Evolutionary conservation across 2,888 invertebrate species (phyloP), one percentile per base, ranked within the genome.

Genomic region (Glyphotaelius pellucidus): DNA sequence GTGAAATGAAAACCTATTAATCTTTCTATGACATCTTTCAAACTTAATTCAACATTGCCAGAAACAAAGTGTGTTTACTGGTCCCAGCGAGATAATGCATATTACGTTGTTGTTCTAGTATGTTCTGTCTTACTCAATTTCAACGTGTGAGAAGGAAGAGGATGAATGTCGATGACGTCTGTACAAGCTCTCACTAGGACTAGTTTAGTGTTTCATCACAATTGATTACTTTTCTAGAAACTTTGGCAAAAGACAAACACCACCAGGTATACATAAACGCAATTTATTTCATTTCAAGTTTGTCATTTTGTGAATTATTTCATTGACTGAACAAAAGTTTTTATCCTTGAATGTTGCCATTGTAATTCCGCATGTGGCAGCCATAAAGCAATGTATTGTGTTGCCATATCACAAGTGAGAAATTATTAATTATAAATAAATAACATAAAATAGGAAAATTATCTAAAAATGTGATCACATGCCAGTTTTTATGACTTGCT

Each of bases 401-500:
- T 90, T 85, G 90, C 90, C 90, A 90, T 90, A 90, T 52, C 67
- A 38, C 90, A 84, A 90, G 90, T 90, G 90, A 90, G 90, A 90
- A 83, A 79, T 80, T 52, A 90, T 89, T 31, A 35, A 52, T 12
- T 42, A 87, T 38, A 87, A 81, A 80, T 80, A 25, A 80, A 38
- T 67, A 67, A 85, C 30, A 90, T 80, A 89, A 38, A 38, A 38
- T 87, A 88, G 42, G 80, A 88, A 90, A 83, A 67, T 88, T 83
- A 79, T 90, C 80, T 42, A 80, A 86, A n/a, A 91, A 91, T 92
- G 92, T 92, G 92, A 92, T 92, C 52, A 90, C 87, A 89, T 92
- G 93, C 93, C 93, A 93, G 93, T 93, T 90, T 81, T 90, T 92
- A 86, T 92, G 52, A 90, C 90, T 83, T 91, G 89, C 90, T 91